Evolutionary conservation across 2,888 invertebrate species (phyloP), one percentile per base, ranked within the genome.

Genomic region (Heliconius erato): DNA sequence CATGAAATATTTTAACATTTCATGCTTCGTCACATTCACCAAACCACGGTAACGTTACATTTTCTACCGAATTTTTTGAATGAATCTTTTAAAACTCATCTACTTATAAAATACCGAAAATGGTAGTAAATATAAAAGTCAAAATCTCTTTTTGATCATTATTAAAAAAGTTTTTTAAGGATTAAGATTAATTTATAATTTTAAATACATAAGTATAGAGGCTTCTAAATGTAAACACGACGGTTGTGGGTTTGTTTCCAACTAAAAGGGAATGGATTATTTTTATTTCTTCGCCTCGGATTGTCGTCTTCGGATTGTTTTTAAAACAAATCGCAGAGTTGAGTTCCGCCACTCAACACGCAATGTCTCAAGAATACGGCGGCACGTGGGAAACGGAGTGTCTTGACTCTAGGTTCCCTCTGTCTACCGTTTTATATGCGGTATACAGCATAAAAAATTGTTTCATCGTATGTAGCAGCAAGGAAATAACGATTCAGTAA

Each of bases 151-250:
- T 32, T 28, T 16, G 9, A 72, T 49, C 26, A 44, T 72, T 72
- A 72, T 72, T 72, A 72, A 72, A 72, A 72, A 72, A 72, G 72
- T 72, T 72, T 44, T 9, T 14, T 67, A 11, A 44, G 44, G 44
- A 16, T 44, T 72, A 72, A 16, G 26, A 16, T 44, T 72, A 72
- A 16, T 19, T 4, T 44, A 72, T 72, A 71, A 71, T 71, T 40
- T 71, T 7, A 23, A 40, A 40, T 35, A 35, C 1, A 71, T n/a
- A 35, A 26, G 16, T 67, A 63, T 11, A 54, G 9, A 54, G 16
- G 16, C 49, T 5, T 49, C 49, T 49, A 11, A 40, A 40, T 40
- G 0, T 40, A 40, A 40, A 11, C 40, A 11, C 40, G 40, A 11
- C 40, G 40, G 44, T 54, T 54, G 54, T 54, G 1, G 19, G 54